These are phyloP conservation scores for Danio albolineatus DNA, from an alignment of 2,797 vertebrate genomes.

Conservation along the genomic window DNA sequence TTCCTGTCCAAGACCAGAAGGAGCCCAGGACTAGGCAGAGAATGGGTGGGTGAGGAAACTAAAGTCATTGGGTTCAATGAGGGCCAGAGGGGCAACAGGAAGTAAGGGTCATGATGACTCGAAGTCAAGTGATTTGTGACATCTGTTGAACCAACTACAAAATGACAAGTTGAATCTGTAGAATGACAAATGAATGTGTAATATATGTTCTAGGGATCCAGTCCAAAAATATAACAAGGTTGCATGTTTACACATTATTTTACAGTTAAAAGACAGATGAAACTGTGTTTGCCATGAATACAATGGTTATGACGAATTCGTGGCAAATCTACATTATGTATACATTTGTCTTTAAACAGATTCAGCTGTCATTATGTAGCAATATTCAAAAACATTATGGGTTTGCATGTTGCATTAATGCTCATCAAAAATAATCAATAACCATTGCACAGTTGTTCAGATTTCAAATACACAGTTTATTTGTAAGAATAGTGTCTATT, in stretches of 20 bases:
- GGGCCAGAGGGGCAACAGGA: conserved; percentile 4
- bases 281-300: not conserved
- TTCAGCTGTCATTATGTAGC: not conserved
- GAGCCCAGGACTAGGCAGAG: conserved; percentile 41
- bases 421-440: too few species aligned
- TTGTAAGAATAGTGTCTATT: too few species aligned
- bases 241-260: not conserved
- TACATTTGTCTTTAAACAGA: not conserved
- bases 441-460: too few species aligned
- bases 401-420: not conserved
- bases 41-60: conserved; percentile 53
- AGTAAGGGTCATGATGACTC: conserved; percentile 38
- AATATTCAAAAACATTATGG: not conserved
- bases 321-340: too few species aligned
- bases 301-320: too few species aligned
- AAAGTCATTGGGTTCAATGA: conserved; percentile 47
- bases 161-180: not conserved
- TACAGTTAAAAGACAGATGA: not conserved
- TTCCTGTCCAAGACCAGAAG: conserved; percentile 57
- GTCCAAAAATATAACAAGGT: not conserved
- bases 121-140: not conserved
- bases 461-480: too few species aligned
- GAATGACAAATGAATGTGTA: not conserved
- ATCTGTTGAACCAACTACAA: not conserved
- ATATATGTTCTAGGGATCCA: not conserved